Conservation (phyloP, 2,113 vertebrate species). For the Pseudorectes ferrugineus region DNA sequence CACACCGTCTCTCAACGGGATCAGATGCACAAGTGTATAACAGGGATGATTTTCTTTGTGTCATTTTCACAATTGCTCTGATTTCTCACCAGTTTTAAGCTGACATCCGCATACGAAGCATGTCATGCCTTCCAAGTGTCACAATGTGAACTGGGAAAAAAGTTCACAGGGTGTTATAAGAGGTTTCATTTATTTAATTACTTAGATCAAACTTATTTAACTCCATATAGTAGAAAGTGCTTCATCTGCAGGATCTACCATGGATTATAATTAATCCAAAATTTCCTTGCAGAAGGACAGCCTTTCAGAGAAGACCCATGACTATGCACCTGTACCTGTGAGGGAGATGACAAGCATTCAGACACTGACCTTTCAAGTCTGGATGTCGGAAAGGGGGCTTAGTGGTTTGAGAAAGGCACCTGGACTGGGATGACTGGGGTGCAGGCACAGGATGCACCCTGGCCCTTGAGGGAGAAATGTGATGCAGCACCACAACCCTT, state of each 20-base stretch:
- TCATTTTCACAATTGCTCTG: neutral
- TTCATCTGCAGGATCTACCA: neutral
- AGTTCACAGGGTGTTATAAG: neutral
- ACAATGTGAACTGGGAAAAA: neutral
- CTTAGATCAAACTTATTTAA: neutral
- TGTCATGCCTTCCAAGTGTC: neutral
- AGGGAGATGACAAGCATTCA: neutral
- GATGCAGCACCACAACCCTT: neutral
- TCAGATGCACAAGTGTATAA: neutral
- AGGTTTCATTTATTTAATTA: neutral
- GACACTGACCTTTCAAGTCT: accelerated
- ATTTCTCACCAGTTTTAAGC: neutral
- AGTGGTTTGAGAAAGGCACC: neutral
- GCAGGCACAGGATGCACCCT: neutral
- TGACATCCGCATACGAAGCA: accelerated
- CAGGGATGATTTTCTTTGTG: neutral
- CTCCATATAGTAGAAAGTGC: neutral
- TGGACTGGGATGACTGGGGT: neutral
- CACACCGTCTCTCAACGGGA: neutral
- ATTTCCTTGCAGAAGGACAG: neutral
- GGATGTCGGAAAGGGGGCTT: neutral
- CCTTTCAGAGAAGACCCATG: accelerated
- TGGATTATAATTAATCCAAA: neutral
- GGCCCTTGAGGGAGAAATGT: accelerated
- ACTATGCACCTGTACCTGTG: accelerated